Evolutionary conservation across 1,140 invertebrate species (phyloP).

Genomic region (Drosophila lacertosa): DNA sequence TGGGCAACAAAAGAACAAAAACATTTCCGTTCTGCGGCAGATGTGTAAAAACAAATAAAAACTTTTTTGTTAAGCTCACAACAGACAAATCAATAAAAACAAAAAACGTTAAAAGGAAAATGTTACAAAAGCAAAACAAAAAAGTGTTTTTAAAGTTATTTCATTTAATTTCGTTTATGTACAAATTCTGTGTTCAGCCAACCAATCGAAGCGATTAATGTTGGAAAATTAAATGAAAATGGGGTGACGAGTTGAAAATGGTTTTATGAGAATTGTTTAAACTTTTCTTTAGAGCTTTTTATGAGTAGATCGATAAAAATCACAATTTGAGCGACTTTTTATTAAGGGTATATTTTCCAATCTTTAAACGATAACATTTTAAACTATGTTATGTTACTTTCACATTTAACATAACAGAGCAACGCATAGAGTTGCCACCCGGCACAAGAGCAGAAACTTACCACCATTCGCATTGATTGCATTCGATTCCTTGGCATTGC

Average conservation of each 20-base stretch:
- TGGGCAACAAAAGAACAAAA: conserved; percentile 43
- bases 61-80: conserved; percentile 20
- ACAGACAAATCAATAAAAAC: conserved; percentile 25
- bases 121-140: conserved; percentile 2
- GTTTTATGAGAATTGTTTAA: no score
- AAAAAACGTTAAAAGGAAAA: conserved; percentile 11
- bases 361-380: neutral
- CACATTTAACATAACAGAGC: neutral
- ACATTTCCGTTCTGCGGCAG: conserved; percentile 74
- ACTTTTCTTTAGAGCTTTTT: no score
- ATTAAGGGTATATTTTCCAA: no score
- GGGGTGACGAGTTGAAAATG: conserved; percentile 16
- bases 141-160: conserved; percentile 43
- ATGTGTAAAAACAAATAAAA: conserved; percentile 60
- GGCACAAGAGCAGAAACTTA: conserved; percentile 32
- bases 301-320: neutral
- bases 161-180: conserved; percentile 40
- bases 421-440: neutral
- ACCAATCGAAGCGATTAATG: conserved; percentile 39
- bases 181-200: conserved; percentile 16
- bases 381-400: neutral
- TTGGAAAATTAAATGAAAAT: conserved; percentile 19
- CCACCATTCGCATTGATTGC: conserved; percentile 62
- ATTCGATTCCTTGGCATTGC: conserved; percentile 58
- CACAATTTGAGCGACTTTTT: no score